phyloP scores from a whole-genome alignment of 2,888 invertebrate species.

The Resseliella maxima region DNA sequence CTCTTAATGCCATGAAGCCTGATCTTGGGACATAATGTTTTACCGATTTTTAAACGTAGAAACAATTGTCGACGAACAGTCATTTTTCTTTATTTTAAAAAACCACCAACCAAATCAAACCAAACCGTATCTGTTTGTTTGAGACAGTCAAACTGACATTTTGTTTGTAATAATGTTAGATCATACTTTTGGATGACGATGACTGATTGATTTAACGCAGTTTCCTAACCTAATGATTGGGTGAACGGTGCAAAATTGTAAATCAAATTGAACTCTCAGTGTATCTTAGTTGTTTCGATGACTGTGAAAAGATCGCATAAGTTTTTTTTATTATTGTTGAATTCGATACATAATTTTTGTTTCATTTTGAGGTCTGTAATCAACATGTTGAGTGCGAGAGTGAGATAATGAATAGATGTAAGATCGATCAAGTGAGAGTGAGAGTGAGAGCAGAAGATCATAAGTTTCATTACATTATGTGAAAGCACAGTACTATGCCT shows the following conservation, averaged over 20 bases:
- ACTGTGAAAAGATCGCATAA: constrained; percentile 39
- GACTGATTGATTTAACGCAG: constrained; percentile 7
- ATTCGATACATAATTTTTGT: not conserved
- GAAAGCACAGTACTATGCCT: constrained; percentile 33
- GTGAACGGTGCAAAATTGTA: constrained; percentile 18
- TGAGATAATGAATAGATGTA: no score
- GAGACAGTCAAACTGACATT: no score
- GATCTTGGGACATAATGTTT: no score
- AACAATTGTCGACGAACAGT: no score
- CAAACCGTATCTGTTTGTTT: no score
- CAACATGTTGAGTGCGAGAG: not conserved
- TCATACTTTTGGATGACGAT: constrained; percentile 35
- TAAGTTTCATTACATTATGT: constrained; percentile 21
- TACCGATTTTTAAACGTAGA: no score
- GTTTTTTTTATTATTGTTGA: not conserved
- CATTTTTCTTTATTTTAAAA: no score
- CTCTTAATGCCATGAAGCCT: no score
- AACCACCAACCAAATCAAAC: no score
- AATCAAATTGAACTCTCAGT: constrained; percentile 46
- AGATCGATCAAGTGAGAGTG: not conserved
- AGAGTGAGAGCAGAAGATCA: constrained; percentile 1
- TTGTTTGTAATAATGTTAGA: not conserved
- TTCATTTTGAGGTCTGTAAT: not conserved
- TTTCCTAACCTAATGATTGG: constrained; percentile 20
- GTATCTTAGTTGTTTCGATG: no score